Evolutionary conservation across 2,113 vertebrate genomes (phyloP).

Genomic region (Calonectris borealis): DNA sequence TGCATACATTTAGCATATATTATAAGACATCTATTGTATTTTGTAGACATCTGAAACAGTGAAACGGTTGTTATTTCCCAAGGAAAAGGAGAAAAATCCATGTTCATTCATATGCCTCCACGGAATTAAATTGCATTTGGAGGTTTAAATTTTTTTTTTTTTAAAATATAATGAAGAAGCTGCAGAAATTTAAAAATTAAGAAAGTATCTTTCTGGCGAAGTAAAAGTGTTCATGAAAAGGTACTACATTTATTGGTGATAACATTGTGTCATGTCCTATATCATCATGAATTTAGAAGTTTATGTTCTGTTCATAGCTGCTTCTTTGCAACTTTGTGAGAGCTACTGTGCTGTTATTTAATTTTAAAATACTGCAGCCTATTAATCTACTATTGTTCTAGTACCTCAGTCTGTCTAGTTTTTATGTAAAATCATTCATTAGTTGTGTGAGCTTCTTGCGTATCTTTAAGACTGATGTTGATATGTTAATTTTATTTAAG

Average conservation of each 20-base stretch:
- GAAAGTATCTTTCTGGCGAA: not conserved
- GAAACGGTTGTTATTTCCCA: not conserved
- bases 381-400: not conserved
- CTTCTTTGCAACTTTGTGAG: not conserved
- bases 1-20: rapidly evolving
- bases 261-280: not conserved
- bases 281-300: not conserved
- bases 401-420: not conserved
- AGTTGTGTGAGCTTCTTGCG: not conserved
- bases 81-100: not conserved
- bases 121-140: not conserved
- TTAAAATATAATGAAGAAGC: not conserved
- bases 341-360: not conserved
- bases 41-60: not conserved
- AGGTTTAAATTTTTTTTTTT: not conserved
- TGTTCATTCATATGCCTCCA: not conserved
- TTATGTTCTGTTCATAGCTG: not conserved
- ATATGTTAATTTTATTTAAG: not conserved
- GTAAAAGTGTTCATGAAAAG: not conserved
- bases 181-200: not conserved
- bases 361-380: not conserved
- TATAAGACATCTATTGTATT: not conserved
- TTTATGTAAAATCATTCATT: not conserved
- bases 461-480: not conserved
- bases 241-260: not conserved